A percentile compares a stretch with the other conserved stretches of the same genome.
These are phyloP conservation scores for Scotopteryx bipunctaria DNA, from an alignment of 2,888 invertebrate species.

Conservation along the genomic window DNA sequence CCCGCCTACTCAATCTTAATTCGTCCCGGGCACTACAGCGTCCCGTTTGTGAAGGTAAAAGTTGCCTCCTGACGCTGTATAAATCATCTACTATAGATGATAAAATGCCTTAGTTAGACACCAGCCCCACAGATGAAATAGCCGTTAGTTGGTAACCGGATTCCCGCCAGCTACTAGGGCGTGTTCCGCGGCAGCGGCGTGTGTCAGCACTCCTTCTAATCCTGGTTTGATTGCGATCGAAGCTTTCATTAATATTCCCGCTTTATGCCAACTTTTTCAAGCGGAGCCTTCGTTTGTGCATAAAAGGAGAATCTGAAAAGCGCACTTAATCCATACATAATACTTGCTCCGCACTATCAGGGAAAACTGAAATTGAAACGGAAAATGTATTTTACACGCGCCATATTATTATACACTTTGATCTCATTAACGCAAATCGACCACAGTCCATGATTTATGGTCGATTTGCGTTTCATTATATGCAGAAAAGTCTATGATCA, in stretches of 20 bases:
- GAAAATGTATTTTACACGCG: too few relatives aligned
- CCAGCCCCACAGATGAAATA: not conserved
- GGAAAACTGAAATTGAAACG: not conserved
- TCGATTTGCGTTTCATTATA: too few relatives aligned
- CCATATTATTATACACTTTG: too few relatives aligned
- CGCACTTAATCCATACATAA: slow-evolving; percentile 1
- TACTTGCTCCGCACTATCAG: not conserved
- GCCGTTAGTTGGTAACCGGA: not conserved
- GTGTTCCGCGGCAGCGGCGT: slow-evolving; percentile 26
- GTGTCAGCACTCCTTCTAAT: slow-evolving; percentile 50
- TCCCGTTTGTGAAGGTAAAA: too few relatives aligned
- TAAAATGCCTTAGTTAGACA: too few relatives aligned
- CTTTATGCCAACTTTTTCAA: slow-evolving; percentile 18
- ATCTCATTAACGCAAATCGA: too few relatives aligned
- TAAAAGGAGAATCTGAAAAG: not conserved
- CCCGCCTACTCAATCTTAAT: too few relatives aligned
- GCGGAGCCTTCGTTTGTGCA: slow-evolving; percentile 7
- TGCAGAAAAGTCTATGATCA: too few relatives aligned
- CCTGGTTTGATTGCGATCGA: slow-evolving; percentile 55
- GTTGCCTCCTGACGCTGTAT: too few relatives aligned
- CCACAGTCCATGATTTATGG: too few relatives aligned
- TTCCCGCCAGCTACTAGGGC: not conserved
- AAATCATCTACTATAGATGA: too few relatives aligned
- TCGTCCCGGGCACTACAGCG: too few relatives aligned
- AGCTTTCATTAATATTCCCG: slow-evolving; percentile 48